Evolutionary conservation across 2,797 vertebrate species (phyloP), one percentile per base, ranked within the genome.

Genomic region (Chelon auratus): DNA sequence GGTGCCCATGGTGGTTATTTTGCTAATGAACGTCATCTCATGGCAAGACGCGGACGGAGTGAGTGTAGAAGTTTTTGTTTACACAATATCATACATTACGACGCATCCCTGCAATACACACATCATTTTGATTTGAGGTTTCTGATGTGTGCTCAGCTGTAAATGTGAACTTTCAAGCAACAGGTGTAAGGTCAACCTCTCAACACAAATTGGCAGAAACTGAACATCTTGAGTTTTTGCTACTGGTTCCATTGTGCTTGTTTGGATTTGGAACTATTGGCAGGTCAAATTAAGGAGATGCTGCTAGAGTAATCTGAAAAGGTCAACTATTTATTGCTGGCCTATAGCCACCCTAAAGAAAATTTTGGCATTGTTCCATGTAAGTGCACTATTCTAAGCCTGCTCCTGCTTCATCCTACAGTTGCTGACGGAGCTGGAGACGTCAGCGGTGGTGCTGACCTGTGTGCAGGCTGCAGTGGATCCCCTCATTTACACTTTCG

Each of bases 401-500:
- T 50, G 78, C 13, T 55, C 26, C 12, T 74, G 11, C 64, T 53
- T 77, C 51, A 40, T 47, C 40, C 24, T 36, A 10, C 72, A 89
- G 84, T 14, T 90, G 36, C 71, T 78, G 59, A 37, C 70, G 67
- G 86, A 92, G 79, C 75, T 93, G 84, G 87, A 92, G 73, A 92
- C 81, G 0, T 91, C 82, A 0, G 87, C 87, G 0, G 45, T 89
- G 75, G 90, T 91, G 39, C 72, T 89, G 75, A 93, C 91, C 24
- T 89, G 82, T 1, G 66, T 92, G 36, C 91, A 92, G 37, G 86
- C 92, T 14, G 91, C 89, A 0, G 85, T 92, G 39, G 86, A 93
- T 65, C 91, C 92, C 5, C 85, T 94, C 73, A 86, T 94, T 79
- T 94, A 92, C 77, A 92, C 91, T 9, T 68, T 92, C 26, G 87